Evolutionary conservation across 2,797 vertebrate genomes (phyloP).

Genomic region (Fistularia commersonii): DNA sequence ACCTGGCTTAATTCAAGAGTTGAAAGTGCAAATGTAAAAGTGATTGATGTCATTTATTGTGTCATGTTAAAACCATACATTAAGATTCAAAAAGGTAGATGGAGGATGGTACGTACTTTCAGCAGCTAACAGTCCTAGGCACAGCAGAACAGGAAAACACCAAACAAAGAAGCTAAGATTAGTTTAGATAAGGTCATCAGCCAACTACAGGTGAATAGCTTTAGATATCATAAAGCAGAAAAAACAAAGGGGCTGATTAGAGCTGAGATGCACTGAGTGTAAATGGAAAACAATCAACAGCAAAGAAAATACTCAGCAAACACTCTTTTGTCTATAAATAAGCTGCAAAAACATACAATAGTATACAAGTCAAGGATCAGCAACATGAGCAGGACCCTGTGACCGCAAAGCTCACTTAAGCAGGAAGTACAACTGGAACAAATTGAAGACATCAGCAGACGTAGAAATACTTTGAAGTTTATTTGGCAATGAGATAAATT

Average conservation of each 20-base stretch:
- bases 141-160: slow-evolving; percentile 78
- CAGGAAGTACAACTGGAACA: slow-evolving; percentile 33
- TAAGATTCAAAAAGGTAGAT: slow-evolving; percentile 5
- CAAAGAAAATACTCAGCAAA: slow-evolving; percentile 11
- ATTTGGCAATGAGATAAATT: neutral
- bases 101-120: slow-evolving; percentile 94
- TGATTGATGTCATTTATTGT: slow-evolving; percentile 13
- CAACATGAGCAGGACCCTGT: slow-evolving; percentile 16
- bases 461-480: neutral
- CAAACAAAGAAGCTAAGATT: slow-evolving; percentile 56
- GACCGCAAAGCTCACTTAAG: slow-evolving; percentile 24
- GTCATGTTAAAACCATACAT: slow-evolving; percentile 26
- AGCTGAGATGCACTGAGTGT: neutral
- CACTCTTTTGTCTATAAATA: slow-evolving; percentile 13
- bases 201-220: slow-evolving; percentile 18
- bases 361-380: neutral
- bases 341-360: slow-evolving; percentile 12
- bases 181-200: slow-evolving; percentile 31
- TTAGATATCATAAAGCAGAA: slow-evolving; percentile 8
- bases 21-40: slow-evolving; percentile 20
- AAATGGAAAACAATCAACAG: slow-evolving; percentile 1
- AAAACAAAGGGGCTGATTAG: neutral
- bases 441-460: slow-evolving; percentile 40
- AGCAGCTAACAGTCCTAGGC: slow-evolving; percentile 98
- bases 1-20: neutral